Evolutionary conservation across 2,113 vertebrate genomes (phyloP), one percentile per base, ranked within the genome.

Genomic region (Sebastes fasciatus): DNA sequence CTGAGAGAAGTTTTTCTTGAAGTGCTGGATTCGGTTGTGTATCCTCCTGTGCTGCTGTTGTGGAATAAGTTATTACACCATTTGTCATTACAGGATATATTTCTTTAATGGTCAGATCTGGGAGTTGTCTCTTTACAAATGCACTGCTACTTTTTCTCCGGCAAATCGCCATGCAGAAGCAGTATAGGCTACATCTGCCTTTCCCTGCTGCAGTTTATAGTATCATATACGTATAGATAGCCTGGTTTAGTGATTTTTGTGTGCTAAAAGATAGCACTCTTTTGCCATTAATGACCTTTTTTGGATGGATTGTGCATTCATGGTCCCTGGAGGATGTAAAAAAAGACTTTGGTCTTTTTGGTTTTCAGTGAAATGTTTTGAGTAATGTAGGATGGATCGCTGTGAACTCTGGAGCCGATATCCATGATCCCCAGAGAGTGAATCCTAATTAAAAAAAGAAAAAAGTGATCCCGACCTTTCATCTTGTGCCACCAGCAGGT

Each of bases 1-100:
- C 77, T 63, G 55, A 60, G 12, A 57, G 51, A 83, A 69, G 46
- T 77, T 80, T 86, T 75, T 74, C 86, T 82, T 79, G 49, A 84
- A 62, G 7, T 74, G 55, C 17, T 80, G 77, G 55, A 73, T 71
- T 80, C 70, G 87, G 76, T 54, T 61, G 26, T 72, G 64, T 49
- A 7, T 79, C 52, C 65, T 78, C 48, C 73, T 83, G 64, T 74
- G 77, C 77, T 74, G 77, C 77, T 77, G 67, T 70, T 84, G 82
- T 81, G 72, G 60, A 85, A 85, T 75, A 74, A 72, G 45, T 79
- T 82, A 76, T 69, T 79, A 45, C 42, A 60, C 55, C n/a, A 78
- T 88, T 87, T 89, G 51, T 80, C 58, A 83, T 86, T 64, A 77
- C 42, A 69, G 16, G 71, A 82, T 79, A 77, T 62, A 69, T 83